Base-by-base conservation (phyloP, 2,797 vertebrate species). In the Mormyrus hasselquistii region DNA sequence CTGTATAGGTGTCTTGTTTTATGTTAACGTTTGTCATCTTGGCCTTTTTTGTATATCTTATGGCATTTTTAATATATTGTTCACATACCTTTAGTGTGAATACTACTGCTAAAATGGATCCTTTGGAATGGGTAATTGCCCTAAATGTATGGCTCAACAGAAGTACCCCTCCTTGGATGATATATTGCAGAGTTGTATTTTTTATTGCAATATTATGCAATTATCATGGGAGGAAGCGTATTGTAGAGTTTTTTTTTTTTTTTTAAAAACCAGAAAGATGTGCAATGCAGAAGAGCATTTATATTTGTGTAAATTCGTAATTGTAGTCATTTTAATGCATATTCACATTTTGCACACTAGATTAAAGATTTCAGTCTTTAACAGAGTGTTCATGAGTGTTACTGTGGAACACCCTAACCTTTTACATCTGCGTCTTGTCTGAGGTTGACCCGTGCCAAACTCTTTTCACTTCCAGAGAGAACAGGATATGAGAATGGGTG, bases 401-500 rank as follows among this genome's bases (percentile, higher is more conserved):
- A 38, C 55, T 52, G n/a, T 73, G 87, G n/a, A 76, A 19, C 44
- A 73, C 57, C n/a, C 22, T 50, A 14, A 73, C 14, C 57, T 52
- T 73, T 47, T 25, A 14, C 62, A 16, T 89, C 7, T 79, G 44
- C 53, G 34, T 49, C 25, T 69, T 89, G 59, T 69, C 41, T 92
- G 94, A 96, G 96, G 96, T 96, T 97, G 96, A 97, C 92, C 89
- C 92, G 92, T 96, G 92, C 95, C 34, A 95, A 96, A 96, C 95
- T 96, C 97, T 98, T 96, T 98, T 97, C 96, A 94, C 96, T 98
- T 98, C 94, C 98, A 99, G 98, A 99, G 98, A 96, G 98, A 99
- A 97, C 98, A 99, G 97, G 98, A 99, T 96, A 97, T 98, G 98
- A 98, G 98, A 97, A 98, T 96, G 97, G 97, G 97, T 96, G 98